Conservation (phyloP, 2,888 invertebrate species). For the Chloroclystis v-ata region DNA sequence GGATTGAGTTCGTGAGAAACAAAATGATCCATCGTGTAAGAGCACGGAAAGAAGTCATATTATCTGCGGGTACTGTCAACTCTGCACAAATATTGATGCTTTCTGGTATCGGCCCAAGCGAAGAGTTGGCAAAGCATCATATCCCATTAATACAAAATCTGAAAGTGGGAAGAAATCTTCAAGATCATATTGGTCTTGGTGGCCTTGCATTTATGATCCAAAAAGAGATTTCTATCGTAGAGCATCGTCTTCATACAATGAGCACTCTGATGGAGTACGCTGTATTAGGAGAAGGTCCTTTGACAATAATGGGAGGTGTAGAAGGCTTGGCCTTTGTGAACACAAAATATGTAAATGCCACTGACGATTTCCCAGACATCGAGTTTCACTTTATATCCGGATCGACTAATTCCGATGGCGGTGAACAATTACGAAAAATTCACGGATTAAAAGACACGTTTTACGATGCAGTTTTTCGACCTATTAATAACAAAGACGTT, state of each 20-base stretch:
- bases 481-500: conserved; percentile 86
- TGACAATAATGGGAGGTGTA: conserved; percentile 92
- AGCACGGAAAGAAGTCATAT: conserved; percentile 90
- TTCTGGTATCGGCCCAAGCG: conserved; percentile 90
- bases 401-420: conserved; percentile 91
- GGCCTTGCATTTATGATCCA: conserved; percentile 90
- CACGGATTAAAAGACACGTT: conserved; percentile 87
- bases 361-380: conserved; percentile 91
- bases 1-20: conserved; percentile 88
- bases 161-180: conserved; percentile 90
- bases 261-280: conserved; percentile 91
- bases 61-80: conserved; percentile 94
- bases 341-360: conserved; percentile 88
- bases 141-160: conserved; percentile 90
- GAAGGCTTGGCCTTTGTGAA: conserved; percentile 94
- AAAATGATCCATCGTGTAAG: conserved; percentile 84
- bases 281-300: conserved; percentile 87
- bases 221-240: conserved; percentile 86
- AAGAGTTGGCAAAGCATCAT: conserved; percentile 83
- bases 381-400: conserved; percentile 94
- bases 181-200: conserved; percentile 92
- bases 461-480: conserved; percentile 85
- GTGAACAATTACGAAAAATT: conserved; percentile 87
- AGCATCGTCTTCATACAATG: conserved; percentile 86
- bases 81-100: conserved; percentile 96